Evolutionary conservation across 92 coral and sea anemone genomes (phyloP).

Genomic region (Plumapathes pennacea): DNA sequence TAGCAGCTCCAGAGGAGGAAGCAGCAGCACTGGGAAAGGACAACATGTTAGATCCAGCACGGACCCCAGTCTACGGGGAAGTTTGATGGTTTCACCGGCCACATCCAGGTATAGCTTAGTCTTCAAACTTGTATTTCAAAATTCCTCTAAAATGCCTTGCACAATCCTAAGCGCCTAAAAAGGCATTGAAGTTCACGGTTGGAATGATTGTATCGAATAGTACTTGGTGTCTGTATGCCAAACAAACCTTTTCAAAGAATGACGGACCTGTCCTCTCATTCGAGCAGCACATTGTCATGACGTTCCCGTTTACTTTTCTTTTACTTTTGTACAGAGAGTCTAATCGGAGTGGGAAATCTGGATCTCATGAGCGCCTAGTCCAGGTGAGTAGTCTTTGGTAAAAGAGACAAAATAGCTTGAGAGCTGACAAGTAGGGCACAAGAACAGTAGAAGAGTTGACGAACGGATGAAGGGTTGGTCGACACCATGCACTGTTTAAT

Average conservation of each 20-base stretch:
- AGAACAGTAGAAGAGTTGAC: too few species aligned
- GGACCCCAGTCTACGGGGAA: slow-evolving; percentile 37
- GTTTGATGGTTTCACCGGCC: slow-evolving; percentile 63
- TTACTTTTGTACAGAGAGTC: slow-evolving; percentile 57
- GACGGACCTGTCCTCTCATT: too few species aligned
- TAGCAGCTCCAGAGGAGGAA: slow-evolving; percentile 77
- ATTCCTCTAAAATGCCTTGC: too few species aligned
- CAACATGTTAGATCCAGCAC: slow-evolving; percentile 36
- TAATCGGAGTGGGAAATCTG: slow-evolving; percentile 67
- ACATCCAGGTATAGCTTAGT: slow-evolving; percentile 53
- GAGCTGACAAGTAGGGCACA: too few species aligned
- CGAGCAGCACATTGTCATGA: too few species aligned
- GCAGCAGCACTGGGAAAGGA: too few species aligned
- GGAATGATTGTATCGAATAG: neutral
- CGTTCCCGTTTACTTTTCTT: neutral
- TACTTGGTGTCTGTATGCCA: neutral
- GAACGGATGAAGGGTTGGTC: too few species aligned
- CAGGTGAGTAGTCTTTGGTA: slow-evolving; percentile 30
- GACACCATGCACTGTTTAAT: neutral
- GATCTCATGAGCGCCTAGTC: slow-evolving; percentile 35
- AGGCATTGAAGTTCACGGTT: too few species aligned
- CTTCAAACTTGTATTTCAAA: too few species aligned
- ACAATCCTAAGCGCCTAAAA: too few species aligned
- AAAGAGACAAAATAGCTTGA: neutral
- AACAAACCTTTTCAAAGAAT: too few species aligned